phyloP scores from a whole-genome alignment of 2,113 vertebrate species.

The Asarcornis scutulata region DNA sequence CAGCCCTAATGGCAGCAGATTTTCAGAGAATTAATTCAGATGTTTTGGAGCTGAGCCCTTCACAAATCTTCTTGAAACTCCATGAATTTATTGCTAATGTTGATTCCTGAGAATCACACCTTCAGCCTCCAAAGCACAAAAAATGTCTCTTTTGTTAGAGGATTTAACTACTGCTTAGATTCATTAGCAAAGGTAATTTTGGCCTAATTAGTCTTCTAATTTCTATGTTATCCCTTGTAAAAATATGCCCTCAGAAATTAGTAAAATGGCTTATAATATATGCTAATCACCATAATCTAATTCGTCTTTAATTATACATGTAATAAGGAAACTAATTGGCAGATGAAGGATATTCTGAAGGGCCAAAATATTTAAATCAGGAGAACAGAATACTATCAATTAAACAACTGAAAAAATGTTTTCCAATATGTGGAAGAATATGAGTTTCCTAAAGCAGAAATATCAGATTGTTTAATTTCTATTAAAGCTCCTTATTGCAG shows the following conservation, averaged over 20 bases:
- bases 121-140: not conserved
- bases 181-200: constrained; percentile 77
- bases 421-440: not conserved
- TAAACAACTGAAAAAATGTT: not conserved
- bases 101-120: not conserved
- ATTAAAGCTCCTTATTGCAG: not conserved
- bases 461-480: not conserved
- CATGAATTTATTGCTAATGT: not conserved
- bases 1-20: not conserved
- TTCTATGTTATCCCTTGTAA: constrained; percentile 70
- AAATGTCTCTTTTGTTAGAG: constrained; percentile 33
- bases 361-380: constrained; percentile 34
- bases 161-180: constrained; percentile 63
- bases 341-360: constrained; percentile 48
- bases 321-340: constrained; percentile 67
- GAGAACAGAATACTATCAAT: not conserved
- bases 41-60: not conserved
- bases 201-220: constrained; percentile 73
- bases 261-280: constrained; percentile 73
- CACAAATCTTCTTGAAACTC: not conserved
- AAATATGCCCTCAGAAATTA: constrained; percentile 74
- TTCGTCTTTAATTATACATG: constrained; percentile 74
- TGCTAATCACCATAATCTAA: constrained; percentile 76
- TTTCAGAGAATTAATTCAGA: not conserved
- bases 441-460: not conserved